Percentiles rank a stretch among this genome's conserved stretches.
Evolutionary conservation across 35 echinoderm and acorn worm species (phyloP).

Genomic region (Hemicentrotus pulcherrimus): DNA sequence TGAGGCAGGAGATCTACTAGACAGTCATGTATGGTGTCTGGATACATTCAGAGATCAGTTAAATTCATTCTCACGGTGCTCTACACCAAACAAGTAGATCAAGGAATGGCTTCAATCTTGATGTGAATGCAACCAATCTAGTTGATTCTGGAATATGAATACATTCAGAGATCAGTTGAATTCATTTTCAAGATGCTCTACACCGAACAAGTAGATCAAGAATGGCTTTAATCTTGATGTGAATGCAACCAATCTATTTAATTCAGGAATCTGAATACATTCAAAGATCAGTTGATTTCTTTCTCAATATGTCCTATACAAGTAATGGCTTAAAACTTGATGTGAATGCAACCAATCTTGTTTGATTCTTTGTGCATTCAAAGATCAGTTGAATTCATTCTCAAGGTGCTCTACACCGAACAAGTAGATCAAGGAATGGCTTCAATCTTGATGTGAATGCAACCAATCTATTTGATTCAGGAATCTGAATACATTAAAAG

Average conservation of each 20-base stretch:
- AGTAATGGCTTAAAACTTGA: not conserved
- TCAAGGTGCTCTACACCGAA: not conserved
- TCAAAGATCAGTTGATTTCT: slow-evolving; percentile 55
- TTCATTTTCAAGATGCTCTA: slow-evolving; percentile 27
- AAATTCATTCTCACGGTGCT: slow-evolving; percentile 33
- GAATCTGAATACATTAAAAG: slow-evolving; percentile 50
- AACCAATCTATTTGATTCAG: not conserved
- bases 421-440: not conserved
- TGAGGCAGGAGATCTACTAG: slow-evolving; percentile 47
- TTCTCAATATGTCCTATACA: too few species aligned
- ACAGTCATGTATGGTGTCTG: slow-evolving; percentile 59
- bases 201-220: not conserved
- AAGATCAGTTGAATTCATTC: slow-evolving; percentile 57
- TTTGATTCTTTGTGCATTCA: not conserved
- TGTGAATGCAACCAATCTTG: not conserved
- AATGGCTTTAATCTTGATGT: not conserved
- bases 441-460: not conserved
- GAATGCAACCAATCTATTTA: not conserved
- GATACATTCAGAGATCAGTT: slow-evolving; percentile 67
- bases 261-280: slow-evolving; percentile 47
- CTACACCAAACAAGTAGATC: not conserved
- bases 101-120: not conserved
- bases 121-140: not conserved
- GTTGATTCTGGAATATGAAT: not conserved
- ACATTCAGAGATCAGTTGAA: slow-evolving; percentile 48